A percentile compares a stretch with the other conserved stretches of the same genome.
These are phyloP conservation scores for Ariopsis seemanni DNA, from an alignment of 2,113 vertebrate species.

Conservation along the genomic window DNA sequence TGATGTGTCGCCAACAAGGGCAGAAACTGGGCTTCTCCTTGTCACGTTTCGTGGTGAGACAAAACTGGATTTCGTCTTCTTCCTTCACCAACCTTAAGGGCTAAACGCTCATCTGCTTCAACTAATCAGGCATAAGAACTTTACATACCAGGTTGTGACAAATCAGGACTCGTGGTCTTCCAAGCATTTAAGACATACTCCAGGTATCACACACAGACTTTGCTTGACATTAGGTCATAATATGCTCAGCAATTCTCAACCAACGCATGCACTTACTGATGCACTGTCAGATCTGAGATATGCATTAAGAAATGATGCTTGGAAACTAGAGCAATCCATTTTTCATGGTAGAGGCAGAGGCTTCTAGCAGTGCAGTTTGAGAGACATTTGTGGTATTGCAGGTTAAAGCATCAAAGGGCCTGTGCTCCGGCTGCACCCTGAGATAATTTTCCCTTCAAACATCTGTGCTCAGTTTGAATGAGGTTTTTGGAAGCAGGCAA, in stretches of 20 bases:
- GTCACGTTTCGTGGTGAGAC: slow-evolving; percentile 22
- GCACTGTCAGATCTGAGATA: slow-evolving; percentile 5
- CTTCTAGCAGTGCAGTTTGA: slow-evolving; percentile 24
- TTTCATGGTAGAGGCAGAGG: slow-evolving; percentile 16
- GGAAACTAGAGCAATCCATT: slow-evolving; percentile 41
- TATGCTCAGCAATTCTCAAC: neutral
- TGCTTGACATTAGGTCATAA: neutral
- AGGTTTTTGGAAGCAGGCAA: slow-evolving; percentile 5
- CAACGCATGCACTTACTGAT: slow-evolving; percentile 24
- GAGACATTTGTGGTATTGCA: slow-evolving; percentile 24
- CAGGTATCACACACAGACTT: neutral
- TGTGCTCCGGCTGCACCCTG: slow-evolving; percentile 5
- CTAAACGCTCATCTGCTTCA: slow-evolving; percentile 24
- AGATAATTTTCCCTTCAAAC: slow-evolving; percentile 13
- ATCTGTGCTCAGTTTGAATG: neutral
- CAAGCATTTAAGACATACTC: neutral
- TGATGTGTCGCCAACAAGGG: slow-evolving; percentile 39
- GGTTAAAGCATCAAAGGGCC: slow-evolving; percentile 46
- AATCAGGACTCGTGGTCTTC: slow-evolving; percentile 11
- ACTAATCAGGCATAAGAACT: slow-evolving; percentile 10
- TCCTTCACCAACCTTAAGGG: neutral
- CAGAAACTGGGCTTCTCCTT: slow-evolving; percentile 23
- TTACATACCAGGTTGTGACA: neutral
- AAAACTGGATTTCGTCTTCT: slow-evolving; percentile 35
- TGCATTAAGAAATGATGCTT: slow-evolving; percentile 45